Conservation (phyloP, 2,797 vertebrate genomes). For the Valencia hispanica region DNA sequence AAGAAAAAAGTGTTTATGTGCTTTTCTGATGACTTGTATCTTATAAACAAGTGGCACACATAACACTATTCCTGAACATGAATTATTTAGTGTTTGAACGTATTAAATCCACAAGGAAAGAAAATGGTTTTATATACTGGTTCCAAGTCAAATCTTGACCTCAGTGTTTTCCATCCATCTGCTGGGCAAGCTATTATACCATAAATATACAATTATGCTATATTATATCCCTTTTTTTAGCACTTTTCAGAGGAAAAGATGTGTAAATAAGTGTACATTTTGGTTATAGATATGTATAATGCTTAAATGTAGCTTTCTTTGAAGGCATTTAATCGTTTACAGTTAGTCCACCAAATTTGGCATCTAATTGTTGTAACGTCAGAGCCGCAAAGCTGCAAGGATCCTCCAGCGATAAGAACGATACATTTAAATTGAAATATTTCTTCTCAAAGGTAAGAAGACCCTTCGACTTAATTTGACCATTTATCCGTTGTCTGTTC, state of each 20-base stretch:
- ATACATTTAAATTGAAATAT: conserved; percentile 82
- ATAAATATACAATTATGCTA: not conserved
- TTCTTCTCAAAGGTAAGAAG: conserved; percentile 74
- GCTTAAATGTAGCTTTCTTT: conserved; percentile 8
- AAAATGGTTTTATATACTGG: not conserved
- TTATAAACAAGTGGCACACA: not conserved
- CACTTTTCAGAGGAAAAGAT: conserved; percentile 1
- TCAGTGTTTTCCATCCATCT: not conserved
- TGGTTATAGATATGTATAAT: conserved; percentile 5
- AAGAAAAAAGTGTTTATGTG: not conserved
- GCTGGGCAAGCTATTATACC: not conserved
- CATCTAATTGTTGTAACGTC: conserved; percentile 78
- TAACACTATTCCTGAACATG: not conserved
- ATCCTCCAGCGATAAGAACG: conserved; percentile 69
- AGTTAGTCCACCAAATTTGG: conserved; percentile 65
- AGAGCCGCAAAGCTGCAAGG: conserved; percentile 63
- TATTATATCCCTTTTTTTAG: not conserved
- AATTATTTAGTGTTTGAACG: not conserved
- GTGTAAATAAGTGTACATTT: conserved; percentile 6
- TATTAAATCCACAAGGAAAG: not conserved
- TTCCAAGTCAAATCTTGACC: not conserved
- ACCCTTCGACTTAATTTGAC: conserved; percentile 65
- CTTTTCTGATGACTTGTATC: not conserved
- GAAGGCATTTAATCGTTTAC: conserved; percentile 49
- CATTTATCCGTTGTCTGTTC: conserved; percentile 80